Evolutionary conservation across 2,113 vertebrate genomes (phyloP), one percentile per base, ranked within the genome.

Genomic region (Hypomesus transpacificus): DNA sequence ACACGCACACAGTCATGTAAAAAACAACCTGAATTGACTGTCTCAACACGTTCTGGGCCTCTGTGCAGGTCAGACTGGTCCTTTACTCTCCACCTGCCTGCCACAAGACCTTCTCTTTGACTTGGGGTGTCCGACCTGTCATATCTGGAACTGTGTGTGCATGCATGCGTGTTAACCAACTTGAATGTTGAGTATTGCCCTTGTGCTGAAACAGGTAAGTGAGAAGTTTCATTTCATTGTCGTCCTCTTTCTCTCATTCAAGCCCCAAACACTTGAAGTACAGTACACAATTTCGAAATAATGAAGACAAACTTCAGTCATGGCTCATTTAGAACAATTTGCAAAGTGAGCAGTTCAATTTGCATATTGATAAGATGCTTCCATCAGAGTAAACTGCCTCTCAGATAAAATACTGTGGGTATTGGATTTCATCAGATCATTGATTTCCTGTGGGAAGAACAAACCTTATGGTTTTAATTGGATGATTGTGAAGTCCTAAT

Each of bases 401-500:
- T 73, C 78, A 74, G 71, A 71, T 71, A 79, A 84, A 60, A 14
- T 3, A 81, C 68, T 76, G 84, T 87, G 78, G 78, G 86, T 89
- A 81, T 89, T 76, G 82, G 61, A 79, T 86, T 90, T 89, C 89
- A 88, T 91, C 88, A 88, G 70, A 85, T 85, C 86, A 81, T 82
- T 50, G 74, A 77, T 88, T 91, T 87, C 83, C 80, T 92, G 88
- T 84, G 59, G 76, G 61, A 76, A 85, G 89, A 84, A 87, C 86
- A 74, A 89, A 89, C 87, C 87, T 85, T 82, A 87, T 51, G 65
- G 59, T 87, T 76, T 90, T 87, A 89, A 87, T 93, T 90, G 90
- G 86, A 69, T 82, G 79, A 81, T 88, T 78, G 86, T 82, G 73
- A 76, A 85, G 78, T 72, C 81, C 80, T 88, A 89, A 92, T 88